Evolutionary conservation across 2,113 vertebrate species (phyloP).

Genomic region (Baryphthengus martii): DNA sequence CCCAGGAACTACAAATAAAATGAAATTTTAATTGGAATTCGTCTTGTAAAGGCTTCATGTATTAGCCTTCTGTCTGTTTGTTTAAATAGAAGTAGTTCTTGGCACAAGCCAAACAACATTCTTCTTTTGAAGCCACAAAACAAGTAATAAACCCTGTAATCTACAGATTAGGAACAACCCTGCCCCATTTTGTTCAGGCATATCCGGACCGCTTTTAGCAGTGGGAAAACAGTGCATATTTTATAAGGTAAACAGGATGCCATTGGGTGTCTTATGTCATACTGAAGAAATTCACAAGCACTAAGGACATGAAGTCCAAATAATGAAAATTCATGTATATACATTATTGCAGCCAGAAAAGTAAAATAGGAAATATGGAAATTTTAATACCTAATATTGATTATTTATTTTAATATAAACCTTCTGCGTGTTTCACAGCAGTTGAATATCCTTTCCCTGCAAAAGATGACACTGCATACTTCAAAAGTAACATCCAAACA

Average conservation of each 20-base stretch:
- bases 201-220: not conserved
- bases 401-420: not conserved
- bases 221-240: not conserved
- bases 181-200: not conserved
- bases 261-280: not conserved
- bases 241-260: not conserved
- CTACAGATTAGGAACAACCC: not conserved
- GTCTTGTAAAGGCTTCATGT: not conserved
- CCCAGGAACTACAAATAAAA: not conserved
- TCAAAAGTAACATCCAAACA: not conserved
- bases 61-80: not conserved
- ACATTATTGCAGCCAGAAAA: not conserved
- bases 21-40: not conserved
- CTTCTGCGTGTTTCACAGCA: not conserved
- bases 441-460: not conserved
- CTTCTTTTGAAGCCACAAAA: not conserved
- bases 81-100: not conserved
- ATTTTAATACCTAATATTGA: not conserved
- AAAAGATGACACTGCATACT: not conserved
- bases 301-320: not conserved
- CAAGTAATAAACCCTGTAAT: not conserved
- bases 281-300: not conserved
- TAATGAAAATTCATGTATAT: not conserved
- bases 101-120: not conserved
- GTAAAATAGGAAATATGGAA: not conserved